Conservation (phyloP, 2,113 vertebrate species). For the Poeciliopsis turrubarensis region DNA sequence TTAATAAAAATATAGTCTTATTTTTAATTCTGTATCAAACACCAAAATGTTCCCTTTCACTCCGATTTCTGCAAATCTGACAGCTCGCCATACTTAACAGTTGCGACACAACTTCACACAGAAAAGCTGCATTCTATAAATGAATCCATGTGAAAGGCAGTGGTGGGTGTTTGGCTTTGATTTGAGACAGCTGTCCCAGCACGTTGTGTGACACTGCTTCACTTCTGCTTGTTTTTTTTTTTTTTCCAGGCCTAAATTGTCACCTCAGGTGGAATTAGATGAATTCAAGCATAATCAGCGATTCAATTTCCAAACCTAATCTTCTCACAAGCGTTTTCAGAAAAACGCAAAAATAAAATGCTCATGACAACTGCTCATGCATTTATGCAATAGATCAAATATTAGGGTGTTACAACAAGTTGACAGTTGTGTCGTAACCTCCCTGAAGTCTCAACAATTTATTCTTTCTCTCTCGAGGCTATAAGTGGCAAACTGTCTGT, state of each 20-base stretch:
- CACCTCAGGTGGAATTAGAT: slow-evolving; percentile 73
- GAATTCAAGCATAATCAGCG: slow-evolving; percentile 65
- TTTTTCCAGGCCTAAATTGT: slow-evolving; percentile 61
- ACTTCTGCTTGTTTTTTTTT: slow-evolving; percentile 9
- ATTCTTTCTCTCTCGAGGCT: slow-evolving; percentile 69
- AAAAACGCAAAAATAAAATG: slow-evolving; percentile 60
- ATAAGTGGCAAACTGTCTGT: slow-evolving; percentile 73
- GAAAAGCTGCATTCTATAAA: slow-evolving; percentile 37
- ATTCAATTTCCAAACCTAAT: slow-evolving; percentile 68
- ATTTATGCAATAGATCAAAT: slow-evolving; percentile 75
- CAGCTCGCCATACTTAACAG: slow-evolving; percentile 20
- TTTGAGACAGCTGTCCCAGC: slow-evolving; percentile 59
- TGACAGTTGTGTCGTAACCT: slow-evolving; percentile 65
- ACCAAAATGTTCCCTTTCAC: slow-evolving; percentile 2
- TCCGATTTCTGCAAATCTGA: slow-evolving; percentile 15
- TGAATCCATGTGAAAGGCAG: slow-evolving; percentile 49
- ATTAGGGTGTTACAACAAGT: slow-evolving; percentile 72
- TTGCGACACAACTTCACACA: slow-evolving; percentile 27
- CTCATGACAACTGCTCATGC: slow-evolving; percentile 62
- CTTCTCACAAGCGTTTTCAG: slow-evolving; percentile 58
- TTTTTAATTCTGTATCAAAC: slow-evolving; percentile 14
- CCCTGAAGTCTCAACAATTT: slow-evolving; percentile 62
- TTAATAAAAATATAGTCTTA: slow-evolving; percentile 15
- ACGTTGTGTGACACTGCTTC: slow-evolving; percentile 45
- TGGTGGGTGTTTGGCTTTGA: slow-evolving; percentile 60